These are phyloP conservation scores for Cephonodes hylas DNA, from an alignment of 2,888 invertebrate species.

Conservation along the genomic window DNA sequence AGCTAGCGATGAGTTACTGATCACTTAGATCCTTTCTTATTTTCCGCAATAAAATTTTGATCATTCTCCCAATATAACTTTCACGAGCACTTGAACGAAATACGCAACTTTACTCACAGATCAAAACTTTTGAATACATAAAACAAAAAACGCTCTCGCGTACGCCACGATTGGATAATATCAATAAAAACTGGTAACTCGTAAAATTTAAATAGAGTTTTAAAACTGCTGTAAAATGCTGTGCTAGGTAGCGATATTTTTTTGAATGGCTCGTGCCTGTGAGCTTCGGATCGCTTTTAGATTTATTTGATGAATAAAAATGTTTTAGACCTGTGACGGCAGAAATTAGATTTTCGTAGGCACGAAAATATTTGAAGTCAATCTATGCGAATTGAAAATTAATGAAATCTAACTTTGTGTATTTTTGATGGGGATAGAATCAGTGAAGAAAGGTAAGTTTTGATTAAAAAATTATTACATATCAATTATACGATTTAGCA, in stretches of 20 bases:
- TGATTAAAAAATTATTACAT: too few species aligned
- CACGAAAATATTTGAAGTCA: too few species aligned
- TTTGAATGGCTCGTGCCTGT: slow-evolving; percentile 25
- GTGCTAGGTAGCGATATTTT: slow-evolving; percentile 16
- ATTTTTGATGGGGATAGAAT: too few species aligned
- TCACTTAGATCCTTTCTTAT: too few species aligned
- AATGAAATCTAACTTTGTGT: too few species aligned
- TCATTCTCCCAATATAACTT: background rate
- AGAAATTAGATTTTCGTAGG: background rate
- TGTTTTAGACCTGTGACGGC: too few species aligned
- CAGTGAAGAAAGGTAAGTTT: too few species aligned
- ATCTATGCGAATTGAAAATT: too few species aligned
- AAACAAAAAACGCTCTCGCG: slow-evolving; percentile 24
- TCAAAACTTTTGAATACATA: slow-evolving; percentile 23
- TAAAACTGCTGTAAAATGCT: slow-evolving; percentile 34
- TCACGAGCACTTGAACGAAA: background rate
- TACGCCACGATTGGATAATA: slow-evolving; percentile 35
- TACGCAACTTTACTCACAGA: slow-evolving; percentile 10
- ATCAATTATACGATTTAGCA: too few species aligned
- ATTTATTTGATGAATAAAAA: background rate
- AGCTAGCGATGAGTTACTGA: too few species aligned
- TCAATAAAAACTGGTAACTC: slow-evolving; percentile 42
- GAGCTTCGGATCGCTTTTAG: background rate
- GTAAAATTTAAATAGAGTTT: slow-evolving; percentile 43
- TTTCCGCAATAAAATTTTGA: too few species aligned